Evolutionary conservation across 2,888 invertebrate genomes (phyloP).

Genomic region (Drosophila fungiperda): DNA sequence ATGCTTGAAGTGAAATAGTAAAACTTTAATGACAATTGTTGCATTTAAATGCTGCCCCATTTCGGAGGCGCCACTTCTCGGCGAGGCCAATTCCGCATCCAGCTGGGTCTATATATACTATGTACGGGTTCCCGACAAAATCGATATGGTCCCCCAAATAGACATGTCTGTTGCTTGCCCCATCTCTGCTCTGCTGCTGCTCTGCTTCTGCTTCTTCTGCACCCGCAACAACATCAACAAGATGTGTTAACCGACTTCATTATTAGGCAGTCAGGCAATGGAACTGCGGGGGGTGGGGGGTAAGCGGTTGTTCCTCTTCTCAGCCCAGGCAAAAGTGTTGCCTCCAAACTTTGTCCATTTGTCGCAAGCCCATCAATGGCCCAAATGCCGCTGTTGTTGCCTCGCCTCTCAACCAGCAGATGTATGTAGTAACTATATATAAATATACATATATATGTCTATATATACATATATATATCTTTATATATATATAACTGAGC

Average conservation of each 20-base stretch:
- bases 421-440: slow-evolving; percentile 11
- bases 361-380: slow-evolving; percentile 38
- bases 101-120: slow-evolving; percentile 1
- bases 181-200: neutral
- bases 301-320: neutral
- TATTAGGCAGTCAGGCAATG: slow-evolving; percentile 55
- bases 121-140: slow-evolving; percentile 61
- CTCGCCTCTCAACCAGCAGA: slow-evolving; percentile 8
- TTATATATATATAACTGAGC: slow-evolving; percentile 1
- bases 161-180: slow-evolving; percentile 68
- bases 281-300: neutral
- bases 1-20: slow-evolving; percentile 34
- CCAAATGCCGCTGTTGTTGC: slow-evolving; percentile 22
- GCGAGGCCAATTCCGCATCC: slow-evolving; percentile 28
- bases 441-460: neutral
- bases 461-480: neutral
- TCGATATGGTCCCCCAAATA: slow-evolving; percentile 71
- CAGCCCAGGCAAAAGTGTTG: slow-evolving; percentile 53
- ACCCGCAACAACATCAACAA: slow-evolving; percentile 62
- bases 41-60: slow-evolving; percentile 77
- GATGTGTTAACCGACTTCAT: slow-evolving; percentile 77
- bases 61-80: slow-evolving; percentile 38
- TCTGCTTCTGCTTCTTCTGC: slow-evolving; percentile 18
- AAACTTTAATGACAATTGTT: slow-evolving; percentile 79
- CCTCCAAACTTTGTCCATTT: slow-evolving; percentile 30